A percentile compares a stretch with the other conserved stretches of the same genome.
phyloP scores from a whole-genome alignment of 2,113 vertebrate species.

The Rhinichthys klamathensis region DNA sequence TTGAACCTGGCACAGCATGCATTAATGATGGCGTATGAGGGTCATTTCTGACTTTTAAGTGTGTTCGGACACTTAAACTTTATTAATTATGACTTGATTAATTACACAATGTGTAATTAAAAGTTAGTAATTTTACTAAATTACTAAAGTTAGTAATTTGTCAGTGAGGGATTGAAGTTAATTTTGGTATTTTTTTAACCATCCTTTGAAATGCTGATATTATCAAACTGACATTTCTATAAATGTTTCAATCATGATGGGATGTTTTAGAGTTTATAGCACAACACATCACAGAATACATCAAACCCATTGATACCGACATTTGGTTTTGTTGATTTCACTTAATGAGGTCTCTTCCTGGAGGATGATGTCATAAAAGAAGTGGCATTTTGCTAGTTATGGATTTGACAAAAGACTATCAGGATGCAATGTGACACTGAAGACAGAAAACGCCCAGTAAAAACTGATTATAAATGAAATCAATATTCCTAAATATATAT shows the following conservation, averaged over 20 bases:
- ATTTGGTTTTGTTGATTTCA: not conserved
- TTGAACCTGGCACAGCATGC: not conserved
- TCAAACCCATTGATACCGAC: not conserved
- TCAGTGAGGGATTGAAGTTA: not conserved
- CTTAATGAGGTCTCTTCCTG: too few species aligned
- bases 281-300: not conserved
- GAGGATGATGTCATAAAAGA: too few species aligned
- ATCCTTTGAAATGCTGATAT: not conserved
- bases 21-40: not conserved
- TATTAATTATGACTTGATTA: not conserved
- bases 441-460: not conserved
- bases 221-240: not conserved
- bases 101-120: not conserved
- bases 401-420: not conserved
- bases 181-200: not conserved
- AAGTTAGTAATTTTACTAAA: too few species aligned
- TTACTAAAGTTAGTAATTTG: not conserved
- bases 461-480: not conserved
- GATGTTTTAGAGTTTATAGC: not conserved
- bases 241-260: not conserved
- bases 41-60: not conserved
- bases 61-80: not conserved
- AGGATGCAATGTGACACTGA: not conserved
- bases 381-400: too few species aligned
- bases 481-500: not conserved